Conservation (phyloP, 2,888 invertebrate genomes). For the Cephus pygmeus region DNA sequence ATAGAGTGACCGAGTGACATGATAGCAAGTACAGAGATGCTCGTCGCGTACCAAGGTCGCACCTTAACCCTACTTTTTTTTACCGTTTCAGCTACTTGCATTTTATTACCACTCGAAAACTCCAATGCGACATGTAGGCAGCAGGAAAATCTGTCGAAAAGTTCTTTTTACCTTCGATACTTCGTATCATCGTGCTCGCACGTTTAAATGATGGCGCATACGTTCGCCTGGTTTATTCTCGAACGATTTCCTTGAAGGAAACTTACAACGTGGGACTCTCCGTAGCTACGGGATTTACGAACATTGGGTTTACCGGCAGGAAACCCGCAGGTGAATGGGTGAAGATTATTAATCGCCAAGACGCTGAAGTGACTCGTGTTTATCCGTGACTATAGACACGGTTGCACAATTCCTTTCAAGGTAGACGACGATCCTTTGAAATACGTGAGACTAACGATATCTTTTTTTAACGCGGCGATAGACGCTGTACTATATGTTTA, state of each 20-base stretch:
- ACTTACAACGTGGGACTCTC: not conserved
- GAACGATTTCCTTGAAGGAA: not conserved
- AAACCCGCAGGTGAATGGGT: constrained; percentile 9
- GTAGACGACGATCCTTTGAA: constrained; percentile 3
- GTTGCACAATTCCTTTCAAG: constrained; percentile 31
- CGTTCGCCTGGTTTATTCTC: not conserved
- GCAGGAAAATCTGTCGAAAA: not conserved
- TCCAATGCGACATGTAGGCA: not conserved
- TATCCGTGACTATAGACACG: constrained; percentile 14
- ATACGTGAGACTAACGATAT: not conserved
- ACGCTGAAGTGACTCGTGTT: constrained; percentile 26
- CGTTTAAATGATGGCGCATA: not conserved
- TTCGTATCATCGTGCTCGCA: not conserved
- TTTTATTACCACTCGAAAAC: not conserved
- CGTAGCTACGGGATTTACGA: too few species aligned
- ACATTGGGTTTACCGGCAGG: not conserved
- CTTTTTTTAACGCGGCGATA: too few species aligned
- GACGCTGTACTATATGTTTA: too few species aligned
- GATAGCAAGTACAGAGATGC: constrained; percentile 27
- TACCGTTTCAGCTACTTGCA: not conserved
- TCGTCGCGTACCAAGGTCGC: constrained; percentile 48
- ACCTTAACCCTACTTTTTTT: constrained; percentile 1
- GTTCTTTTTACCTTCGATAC: not conserved
- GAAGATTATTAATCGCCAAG: constrained; percentile 28
- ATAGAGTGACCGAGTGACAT: too few species aligned